A percentile compares a stretch with the other conserved stretches of the same genome.
Evolutionary conservation across 1,140 invertebrate species (phyloP).

Genomic region (Drosophila equinoxialis): DNA sequence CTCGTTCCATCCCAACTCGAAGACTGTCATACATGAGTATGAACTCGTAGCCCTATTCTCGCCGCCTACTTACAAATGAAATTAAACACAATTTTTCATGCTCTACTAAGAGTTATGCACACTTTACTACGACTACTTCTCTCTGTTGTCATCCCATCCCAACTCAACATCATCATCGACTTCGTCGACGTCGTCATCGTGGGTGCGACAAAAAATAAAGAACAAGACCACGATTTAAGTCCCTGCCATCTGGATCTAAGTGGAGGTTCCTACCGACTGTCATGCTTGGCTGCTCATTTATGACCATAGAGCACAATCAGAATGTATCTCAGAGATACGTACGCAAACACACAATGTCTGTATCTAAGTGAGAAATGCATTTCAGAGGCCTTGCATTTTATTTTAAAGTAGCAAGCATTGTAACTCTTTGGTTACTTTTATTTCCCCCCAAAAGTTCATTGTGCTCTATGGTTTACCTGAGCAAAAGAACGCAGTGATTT

Average conservation of each 20-base stretch:
- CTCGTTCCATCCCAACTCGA: too few species aligned
- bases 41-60: slow-evolving; percentile 18
- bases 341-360: not conserved
- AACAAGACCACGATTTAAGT: slow-evolving; percentile 21
- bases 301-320: slow-evolving; percentile 63
- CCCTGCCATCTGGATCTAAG: slow-evolving; percentile 36
- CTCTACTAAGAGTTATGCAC: slow-evolving; percentile 64
- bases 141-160: slow-evolving; percentile 30
- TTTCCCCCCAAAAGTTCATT: not conserved
- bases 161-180: not conserved
- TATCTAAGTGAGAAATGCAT: not conserved
- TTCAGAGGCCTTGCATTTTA: not conserved
- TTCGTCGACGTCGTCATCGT: slow-evolving; percentile 19
- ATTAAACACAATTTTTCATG: slow-evolving; percentile 66
- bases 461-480: slow-evolving; percentile 1
- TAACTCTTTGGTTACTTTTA: not conserved
- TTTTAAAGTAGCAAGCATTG: not conserved
- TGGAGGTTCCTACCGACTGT: slow-evolving; percentile 38
- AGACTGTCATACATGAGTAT: too few species aligned
- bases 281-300: slow-evolving; percentile 75
- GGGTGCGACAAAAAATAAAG: slow-evolving; percentile 29
- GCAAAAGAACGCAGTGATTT: not conserved
- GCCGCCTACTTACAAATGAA: slow-evolving; percentile 42
- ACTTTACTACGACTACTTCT: slow-evolving; percentile 40
- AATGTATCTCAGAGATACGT: slow-evolving; percentile 63